Evolutionary conservation across 2,797 vertebrate species (phyloP).

Genomic region (Aythya fuligula): DNA sequence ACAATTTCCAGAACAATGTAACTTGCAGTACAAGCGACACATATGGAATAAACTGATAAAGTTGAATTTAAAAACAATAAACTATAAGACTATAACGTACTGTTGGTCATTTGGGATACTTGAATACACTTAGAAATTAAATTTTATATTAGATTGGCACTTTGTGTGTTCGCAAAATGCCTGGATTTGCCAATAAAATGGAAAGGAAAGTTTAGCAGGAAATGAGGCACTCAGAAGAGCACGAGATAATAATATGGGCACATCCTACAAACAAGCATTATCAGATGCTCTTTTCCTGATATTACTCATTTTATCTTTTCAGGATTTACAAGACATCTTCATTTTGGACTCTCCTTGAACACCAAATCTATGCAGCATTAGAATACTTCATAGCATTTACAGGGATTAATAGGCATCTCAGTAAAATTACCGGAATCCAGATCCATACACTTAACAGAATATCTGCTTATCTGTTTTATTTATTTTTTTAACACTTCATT

Average conservation of each 20-base stretch:
- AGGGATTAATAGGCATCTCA: background rate
- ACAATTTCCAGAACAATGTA: background rate
- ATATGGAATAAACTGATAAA: background rate
- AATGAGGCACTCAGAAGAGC: background rate
- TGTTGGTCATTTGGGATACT: background rate
- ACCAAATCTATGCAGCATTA: background rate
- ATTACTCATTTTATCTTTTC: background rate
- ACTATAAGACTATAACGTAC: background rate
- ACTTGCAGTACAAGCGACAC: background rate
- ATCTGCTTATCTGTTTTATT: background rate
- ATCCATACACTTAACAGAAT: background rate
- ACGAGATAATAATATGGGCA: background rate
- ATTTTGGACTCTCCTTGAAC: background rate
- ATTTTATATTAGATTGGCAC: background rate
- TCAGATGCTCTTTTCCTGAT: background rate
- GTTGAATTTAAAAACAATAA: background rate
- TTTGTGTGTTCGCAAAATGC: background rate
- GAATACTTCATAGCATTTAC: background rate
- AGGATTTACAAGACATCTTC: background rate
- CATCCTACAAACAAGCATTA: background rate
- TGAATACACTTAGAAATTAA: background rate
- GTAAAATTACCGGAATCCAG: background rate
- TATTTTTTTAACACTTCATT: background rate
- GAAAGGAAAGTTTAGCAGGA: background rate
- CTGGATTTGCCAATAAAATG: background rate